phyloP scores from a whole-genome alignment of 2,888 invertebrate genomes.

The Drosophila testacea region DNA sequence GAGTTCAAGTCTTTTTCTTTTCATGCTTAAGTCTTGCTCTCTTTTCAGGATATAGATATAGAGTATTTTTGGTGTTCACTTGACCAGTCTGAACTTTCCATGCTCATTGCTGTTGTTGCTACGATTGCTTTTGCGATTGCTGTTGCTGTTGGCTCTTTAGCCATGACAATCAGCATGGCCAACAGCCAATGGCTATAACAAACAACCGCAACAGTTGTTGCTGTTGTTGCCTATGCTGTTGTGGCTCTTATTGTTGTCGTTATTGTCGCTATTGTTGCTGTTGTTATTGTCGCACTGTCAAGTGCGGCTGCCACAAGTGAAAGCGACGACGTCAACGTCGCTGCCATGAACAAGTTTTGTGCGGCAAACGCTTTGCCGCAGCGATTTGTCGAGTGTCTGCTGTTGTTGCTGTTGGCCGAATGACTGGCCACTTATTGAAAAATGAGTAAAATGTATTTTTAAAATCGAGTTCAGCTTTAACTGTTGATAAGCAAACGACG shows the following conservation, averaged over 20 bases:
- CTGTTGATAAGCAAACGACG: slow-evolving; percentile 70
- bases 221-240: slow-evolving; percentile 25
- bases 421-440: slow-evolving; percentile 67
- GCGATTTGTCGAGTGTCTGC: slow-evolving; percentile 40
- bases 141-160: slow-evolving; percentile 69
- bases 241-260: slow-evolving; percentile 29
- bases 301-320: slow-evolving; percentile 76
- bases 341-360: slow-evolving; percentile 60
- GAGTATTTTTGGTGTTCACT: slow-evolving; percentile 36
- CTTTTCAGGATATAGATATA: slow-evolving; percentile 17
- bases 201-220: slow-evolving; percentile 75
- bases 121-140: slow-evolving; percentile 22
- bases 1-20: neutral
- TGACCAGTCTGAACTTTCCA: slow-evolving; percentile 50
- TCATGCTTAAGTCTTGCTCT: neutral
- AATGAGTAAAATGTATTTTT: slow-evolving; percentile 67
- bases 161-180: slow-evolving; percentile 76
- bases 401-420: slow-evolving; percentile 21
- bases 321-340: slow-evolving; percentile 56
- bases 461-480: slow-evolving; percentile 66
- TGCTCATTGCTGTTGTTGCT: slow-evolving; percentile 51
- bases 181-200: slow-evolving; percentile 72
- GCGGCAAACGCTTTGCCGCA: slow-evolving; percentile 46
- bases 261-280: slow-evolving; percentile 50
- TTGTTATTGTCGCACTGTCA: slow-evolving; percentile 72